Evolutionary conservation across 2,888 invertebrate species (phyloP).

Genomic region (Alentia gelatinosa): DNA sequence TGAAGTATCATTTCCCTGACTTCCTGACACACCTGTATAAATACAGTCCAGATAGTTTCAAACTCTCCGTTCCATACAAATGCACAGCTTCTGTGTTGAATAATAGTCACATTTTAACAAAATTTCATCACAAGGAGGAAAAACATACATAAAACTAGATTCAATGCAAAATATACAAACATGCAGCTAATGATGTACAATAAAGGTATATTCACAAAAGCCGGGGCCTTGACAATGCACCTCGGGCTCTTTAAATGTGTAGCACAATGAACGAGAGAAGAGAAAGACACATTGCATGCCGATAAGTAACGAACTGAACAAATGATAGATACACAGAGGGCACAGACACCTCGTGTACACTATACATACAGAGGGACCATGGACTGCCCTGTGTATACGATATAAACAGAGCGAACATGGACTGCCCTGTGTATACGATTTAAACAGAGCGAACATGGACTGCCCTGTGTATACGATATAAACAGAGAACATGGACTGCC

Average conservation of each 20-base stretch:
- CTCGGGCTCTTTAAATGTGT: neutral
- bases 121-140: neutral
- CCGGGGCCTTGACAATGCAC: neutral
- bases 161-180: slow-evolving; percentile 3
- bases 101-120: neutral
- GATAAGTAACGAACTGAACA: neutral
- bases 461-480: neutral
- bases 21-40: neutral
- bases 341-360: too few relatives aligned
- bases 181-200: neutral
- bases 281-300: too few relatives aligned
- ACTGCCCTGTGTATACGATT: neutral
- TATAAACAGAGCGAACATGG: neutral
- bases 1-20: neutral
- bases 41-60: neutral
- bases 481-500: neutral
- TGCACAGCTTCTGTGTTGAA: neutral
- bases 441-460: too few relatives aligned
- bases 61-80: neutral
- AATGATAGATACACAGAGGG: too few relatives aligned
- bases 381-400: neutral
- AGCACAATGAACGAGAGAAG: neutral
- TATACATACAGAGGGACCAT: neutral
- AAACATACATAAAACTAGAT: neutral
- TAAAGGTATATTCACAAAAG: neutral